Conservation (phyloP, 2,113 vertebrate genomes). For the Anarhynchus alexandrinus region DNA sequence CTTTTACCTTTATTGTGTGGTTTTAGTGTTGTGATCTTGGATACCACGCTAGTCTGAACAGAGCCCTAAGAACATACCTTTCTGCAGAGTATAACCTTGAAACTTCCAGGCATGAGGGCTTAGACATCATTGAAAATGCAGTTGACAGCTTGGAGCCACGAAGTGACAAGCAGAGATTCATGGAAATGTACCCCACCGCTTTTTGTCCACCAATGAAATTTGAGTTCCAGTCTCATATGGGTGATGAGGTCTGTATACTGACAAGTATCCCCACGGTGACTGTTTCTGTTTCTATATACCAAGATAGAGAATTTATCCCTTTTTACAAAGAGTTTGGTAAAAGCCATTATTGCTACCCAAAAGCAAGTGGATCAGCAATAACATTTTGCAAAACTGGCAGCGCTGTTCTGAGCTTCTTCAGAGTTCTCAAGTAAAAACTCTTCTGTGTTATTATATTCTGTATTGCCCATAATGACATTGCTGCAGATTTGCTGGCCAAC, state of each 20-base stretch:
- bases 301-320: not conserved
- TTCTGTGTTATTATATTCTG: not conserved
- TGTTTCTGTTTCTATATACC: not conserved
- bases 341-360: not conserved
- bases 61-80: constrained; percentile 93
- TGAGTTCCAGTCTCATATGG: constrained; percentile 97
- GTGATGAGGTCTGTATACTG: constrained; percentile 88
- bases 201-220: constrained; percentile 96
- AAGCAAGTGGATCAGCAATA: not conserved
- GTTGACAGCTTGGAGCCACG: constrained; percentile 95
- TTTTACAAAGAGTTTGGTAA: not conserved
- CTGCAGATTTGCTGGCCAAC: not conserved
- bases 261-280: not conserved
- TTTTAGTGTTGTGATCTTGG: constrained; percentile 94
- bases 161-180: constrained; percentile 95
- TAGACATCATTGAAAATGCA: constrained; percentile 98
- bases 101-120: constrained; percentile 95
- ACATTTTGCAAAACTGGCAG: not conserved
- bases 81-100: constrained; percentile 98
- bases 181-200: constrained; percentile 96
- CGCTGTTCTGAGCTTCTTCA: not conserved
- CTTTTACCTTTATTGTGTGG: not conserved
- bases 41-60: constrained; percentile 95
- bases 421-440: not conserved
- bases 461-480: not conserved